Evolutionary conservation across 2,888 invertebrate genomes (phyloP), one percentile per base, ranked within the genome.

Genomic region (Hypena proboscidalis): DNA sequence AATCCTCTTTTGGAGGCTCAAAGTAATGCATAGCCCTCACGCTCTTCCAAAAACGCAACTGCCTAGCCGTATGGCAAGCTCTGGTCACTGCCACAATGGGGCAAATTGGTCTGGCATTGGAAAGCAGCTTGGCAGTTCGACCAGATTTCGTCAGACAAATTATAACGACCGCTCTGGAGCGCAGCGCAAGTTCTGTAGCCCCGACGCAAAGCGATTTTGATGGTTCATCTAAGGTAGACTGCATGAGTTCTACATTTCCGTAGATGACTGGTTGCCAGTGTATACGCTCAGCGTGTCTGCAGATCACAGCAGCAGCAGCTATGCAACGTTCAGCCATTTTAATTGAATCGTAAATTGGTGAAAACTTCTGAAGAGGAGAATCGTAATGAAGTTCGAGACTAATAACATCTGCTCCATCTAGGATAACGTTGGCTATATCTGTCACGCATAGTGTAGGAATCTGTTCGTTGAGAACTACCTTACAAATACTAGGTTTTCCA

Each of bases 331-430:
- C 90, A 6, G 90, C 88, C 83, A 86, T 87, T 40, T 80, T 80
- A 6, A 85, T 66, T 1, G 79, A 53, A 47, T 89, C 88, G 50
- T 70, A 77, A n/a, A 70, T 61, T 2, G 78, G 73, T 2, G 80
- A 63, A 50, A 79, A 62, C 57, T 85, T 90, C 36, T 77, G 82
- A 21, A 88, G 55, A 0, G 89, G 89, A 5, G 87, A 85, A 66
- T 88, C 83, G 49, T 86, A 90, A 56, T 87, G 79, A 14, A 90
- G 93, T 74, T 98, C 92, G 93, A 98, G 94, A 83, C 93, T 92
- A 35, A 98, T 94, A 65, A 97, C 97, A 80, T 98, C 98, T 23
- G 95, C 95, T 3, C 98, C 98, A 82, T 98, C 98, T 11, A 97
- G 87, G 25, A 98, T 94, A 6, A 97, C 94, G 82, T 98, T 98